Conservation (phyloP, 2,888 invertebrate genomes). For the Drosophila parthenogenetica region DNA sequence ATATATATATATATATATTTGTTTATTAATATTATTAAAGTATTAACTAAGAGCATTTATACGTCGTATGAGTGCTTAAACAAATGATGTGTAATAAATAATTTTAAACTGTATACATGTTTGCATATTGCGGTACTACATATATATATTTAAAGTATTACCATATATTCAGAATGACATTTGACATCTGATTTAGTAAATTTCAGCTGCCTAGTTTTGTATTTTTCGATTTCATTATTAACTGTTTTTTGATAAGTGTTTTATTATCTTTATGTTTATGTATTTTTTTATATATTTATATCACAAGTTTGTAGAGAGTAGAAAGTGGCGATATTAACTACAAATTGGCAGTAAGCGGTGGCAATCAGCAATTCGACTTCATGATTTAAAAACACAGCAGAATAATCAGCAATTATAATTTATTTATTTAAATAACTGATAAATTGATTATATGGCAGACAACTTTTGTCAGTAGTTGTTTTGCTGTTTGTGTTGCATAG, state of each 20-base stretch:
- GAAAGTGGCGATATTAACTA: constrained; percentile 68
- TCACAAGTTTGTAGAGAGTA: constrained; percentile 78
- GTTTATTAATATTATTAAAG: neutral
- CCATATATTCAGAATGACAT: constrained; percentile 11
- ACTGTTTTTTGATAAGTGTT: constrained; percentile 1
- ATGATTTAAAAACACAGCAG: neutral
- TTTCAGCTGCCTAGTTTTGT: constrained; percentile 5
- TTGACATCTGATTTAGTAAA: constrained; percentile 1
- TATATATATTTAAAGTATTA: constrained; percentile 3
- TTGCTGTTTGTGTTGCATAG: neutral
- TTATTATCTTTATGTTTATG: constrained; percentile 27
- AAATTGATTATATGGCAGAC: constrained; percentile 5
- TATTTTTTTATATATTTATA: constrained; percentile 62
- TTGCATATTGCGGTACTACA: neutral
- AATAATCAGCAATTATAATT: neutral
- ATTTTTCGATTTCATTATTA: neutral
- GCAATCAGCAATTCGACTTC: constrained; percentile 17
- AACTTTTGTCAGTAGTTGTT: constrained; percentile 1
- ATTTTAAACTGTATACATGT: constrained; percentile 5
- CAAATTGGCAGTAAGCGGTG: constrained; percentile 61
- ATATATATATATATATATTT: constrained; percentile 19
- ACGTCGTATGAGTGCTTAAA: constrained; percentile 7
- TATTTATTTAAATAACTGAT: neutral
- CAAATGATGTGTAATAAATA: constrained; percentile 13
- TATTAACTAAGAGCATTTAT: constrained; percentile 13